These are phyloP conservation scores for Sebastes elongatus DNA, from an alignment of 2,797 vertebrate genomes.

Conservation along the genomic window DNA sequence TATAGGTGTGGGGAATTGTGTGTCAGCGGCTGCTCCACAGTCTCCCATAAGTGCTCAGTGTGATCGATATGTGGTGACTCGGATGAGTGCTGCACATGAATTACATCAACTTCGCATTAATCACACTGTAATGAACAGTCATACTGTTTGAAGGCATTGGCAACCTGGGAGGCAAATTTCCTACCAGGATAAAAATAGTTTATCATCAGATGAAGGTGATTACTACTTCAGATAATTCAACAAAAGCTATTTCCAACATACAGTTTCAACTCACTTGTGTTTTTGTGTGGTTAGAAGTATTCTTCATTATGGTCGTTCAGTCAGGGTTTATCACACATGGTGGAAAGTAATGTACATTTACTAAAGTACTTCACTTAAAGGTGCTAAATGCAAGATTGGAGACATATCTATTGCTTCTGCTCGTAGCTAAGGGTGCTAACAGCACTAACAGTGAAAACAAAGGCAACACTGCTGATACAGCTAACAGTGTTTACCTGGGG, in stretches of 20 bases:
- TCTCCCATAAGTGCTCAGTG: neutral
- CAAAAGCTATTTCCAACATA: neutral
- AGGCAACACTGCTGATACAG: no score
- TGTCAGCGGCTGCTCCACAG: neutral
- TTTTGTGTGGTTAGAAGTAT: neutral
- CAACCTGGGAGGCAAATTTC: neutral
- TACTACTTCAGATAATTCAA: neutral
- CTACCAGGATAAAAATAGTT: neutral
- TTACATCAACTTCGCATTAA: conserved; percentile 11
- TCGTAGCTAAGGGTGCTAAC: no score
- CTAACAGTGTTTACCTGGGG: no score
- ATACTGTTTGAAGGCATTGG: neutral
- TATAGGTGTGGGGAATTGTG: neutral
- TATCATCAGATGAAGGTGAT: neutral
- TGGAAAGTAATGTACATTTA: no score
- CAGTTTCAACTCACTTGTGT: neutral
- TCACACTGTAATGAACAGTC: conserved; percentile 5
- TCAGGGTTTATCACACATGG: no score
- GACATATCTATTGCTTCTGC: no score
- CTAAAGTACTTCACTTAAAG: no score
- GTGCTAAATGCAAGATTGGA: no score
- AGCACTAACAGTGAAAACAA: no score
- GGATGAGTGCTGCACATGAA: neutral
- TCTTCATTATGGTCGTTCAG: neutral
- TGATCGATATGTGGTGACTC: conserved; percentile 1